Percentiles rank a stretch among this genome's conserved stretches.
phyloP scores from a whole-genome alignment of 2,113 vertebrate species.

The Numenius arquata region DNA sequence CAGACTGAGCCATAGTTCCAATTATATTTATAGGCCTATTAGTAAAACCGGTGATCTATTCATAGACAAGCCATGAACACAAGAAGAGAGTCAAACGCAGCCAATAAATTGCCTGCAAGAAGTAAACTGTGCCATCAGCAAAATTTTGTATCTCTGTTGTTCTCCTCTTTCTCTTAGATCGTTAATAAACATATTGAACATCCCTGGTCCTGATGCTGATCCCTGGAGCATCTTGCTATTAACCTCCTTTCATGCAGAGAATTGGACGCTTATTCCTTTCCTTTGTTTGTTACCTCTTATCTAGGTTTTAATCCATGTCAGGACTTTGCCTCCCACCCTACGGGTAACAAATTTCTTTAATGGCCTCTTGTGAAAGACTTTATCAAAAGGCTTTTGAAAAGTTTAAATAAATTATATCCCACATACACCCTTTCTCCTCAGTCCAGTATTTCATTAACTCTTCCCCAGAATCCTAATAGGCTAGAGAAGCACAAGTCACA shows the following conservation, averaged over 20 bases:
- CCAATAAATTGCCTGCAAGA: slow-evolving; percentile 45
- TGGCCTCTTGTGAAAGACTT: slow-evolving; percentile 54
- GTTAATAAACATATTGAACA: slow-evolving; percentile 71
- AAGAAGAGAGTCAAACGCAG: neutral
- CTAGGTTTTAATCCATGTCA: slow-evolving; percentile 63
- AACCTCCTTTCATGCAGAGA: slow-evolving; percentile 64
- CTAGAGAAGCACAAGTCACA: neutral
- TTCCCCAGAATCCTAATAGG: slow-evolving; percentile 45
- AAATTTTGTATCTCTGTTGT: slow-evolving; percentile 58
- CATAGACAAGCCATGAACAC: slow-evolving; percentile 11
- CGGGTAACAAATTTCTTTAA: slow-evolving; percentile 63
- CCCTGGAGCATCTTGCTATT: slow-evolving; percentile 66
- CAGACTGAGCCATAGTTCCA: neutral
- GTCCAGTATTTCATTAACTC: slow-evolving; percentile 47
- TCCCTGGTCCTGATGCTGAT: slow-evolving; percentile 46
- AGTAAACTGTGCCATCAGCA: slow-evolving; percentile 58
- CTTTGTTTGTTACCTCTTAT: slow-evolving; percentile 64
- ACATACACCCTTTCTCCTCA: neutral
- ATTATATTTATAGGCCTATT: slow-evolving; percentile 58
- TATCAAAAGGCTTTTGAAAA: slow-evolving; percentile 70
- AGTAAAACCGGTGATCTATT: slow-evolving; percentile 40
- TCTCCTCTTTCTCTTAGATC: slow-evolving; percentile 50
- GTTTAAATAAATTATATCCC: slow-evolving; percentile 61
- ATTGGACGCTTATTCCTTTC: slow-evolving; percentile 48
- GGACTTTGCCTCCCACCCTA: slow-evolving; percentile 50